A percentile compares a stretch with the other conserved stretches of the same genome.
Conservation (phyloP, 2,888 invertebrate genomes). For the Campoplex capitator region DNA sequence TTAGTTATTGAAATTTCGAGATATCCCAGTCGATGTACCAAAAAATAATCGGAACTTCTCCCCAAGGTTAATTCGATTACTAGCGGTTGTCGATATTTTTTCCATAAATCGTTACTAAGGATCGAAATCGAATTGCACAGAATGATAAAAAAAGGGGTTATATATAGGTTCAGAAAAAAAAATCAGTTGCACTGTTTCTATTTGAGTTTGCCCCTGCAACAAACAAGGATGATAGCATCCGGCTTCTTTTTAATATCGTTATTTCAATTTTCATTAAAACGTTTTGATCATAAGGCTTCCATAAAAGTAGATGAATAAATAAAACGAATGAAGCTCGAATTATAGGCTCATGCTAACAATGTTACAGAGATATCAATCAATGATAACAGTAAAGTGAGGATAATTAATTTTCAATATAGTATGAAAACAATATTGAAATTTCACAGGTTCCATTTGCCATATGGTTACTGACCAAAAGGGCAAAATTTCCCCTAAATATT, state of each 20-base stretch:
- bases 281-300: background rate
- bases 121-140: too few relatives aligned
- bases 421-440: background rate
- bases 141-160: too few relatives aligned
- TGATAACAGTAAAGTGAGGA: background rate
- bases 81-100: too few relatives aligned
- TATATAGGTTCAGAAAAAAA: too few relatives aligned
- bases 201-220: too few relatives aligned
- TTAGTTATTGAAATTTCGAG: background rate
- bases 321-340: background rate
- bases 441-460: background rate
- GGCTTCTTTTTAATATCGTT: background rate
- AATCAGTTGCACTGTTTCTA: too few relatives aligned
- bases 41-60: too few relatives aligned
- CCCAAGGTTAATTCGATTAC: too few relatives aligned
- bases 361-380: too few relatives aligned
- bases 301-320: background rate
- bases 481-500: constrained; percentile 5
- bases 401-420: background rate
- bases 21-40: background rate
- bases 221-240: too few relatives aligned
- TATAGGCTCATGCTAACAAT: background rate
- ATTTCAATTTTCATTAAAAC: background rate
- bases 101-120: too few relatives aligned
- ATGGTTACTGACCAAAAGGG: too few relatives aligned